Evolutionary conservation across 2,797 vertebrate species (phyloP).

Genomic region (Lepus townsendii): DNA sequence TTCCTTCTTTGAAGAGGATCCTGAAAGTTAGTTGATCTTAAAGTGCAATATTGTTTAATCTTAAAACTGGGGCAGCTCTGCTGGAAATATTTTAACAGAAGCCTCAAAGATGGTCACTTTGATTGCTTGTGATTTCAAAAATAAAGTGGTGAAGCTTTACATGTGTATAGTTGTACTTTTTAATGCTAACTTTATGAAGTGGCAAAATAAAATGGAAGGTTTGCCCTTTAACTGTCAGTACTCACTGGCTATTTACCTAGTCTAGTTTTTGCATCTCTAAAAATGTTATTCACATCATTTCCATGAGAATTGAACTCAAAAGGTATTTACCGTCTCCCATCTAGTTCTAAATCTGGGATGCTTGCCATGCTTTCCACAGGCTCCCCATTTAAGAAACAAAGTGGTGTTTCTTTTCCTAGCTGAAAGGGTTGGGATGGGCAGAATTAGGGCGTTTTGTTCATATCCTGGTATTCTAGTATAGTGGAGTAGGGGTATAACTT

Average conservation of each 20-base stretch:
- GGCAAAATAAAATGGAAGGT: slow-evolving; percentile 74
- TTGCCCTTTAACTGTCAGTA: slow-evolving; percentile 68
- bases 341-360: slow-evolving; percentile 60
- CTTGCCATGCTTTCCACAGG: slow-evolving; percentile 61
- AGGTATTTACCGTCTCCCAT: slow-evolving; percentile 59
- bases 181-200: slow-evolving; percentile 76
- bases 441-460: slow-evolving; percentile 47
- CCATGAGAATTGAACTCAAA: slow-evolving; percentile 43
- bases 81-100: slow-evolving; percentile 81
- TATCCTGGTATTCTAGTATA: slow-evolving; percentile 43
- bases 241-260: slow-evolving; percentile 61
- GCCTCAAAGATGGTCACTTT: slow-evolving; percentile 80
- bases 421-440: neutral
- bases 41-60: slow-evolving; percentile 90
- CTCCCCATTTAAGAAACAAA: slow-evolving; percentile 61
- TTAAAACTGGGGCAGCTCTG: slow-evolving; percentile 85
- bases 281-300: slow-evolving; percentile 55
- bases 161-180: slow-evolving; percentile 79
- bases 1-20: slow-evolving; percentile 84
- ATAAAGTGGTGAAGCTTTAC: slow-evolving; percentile 87
- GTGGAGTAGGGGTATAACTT: neutral
- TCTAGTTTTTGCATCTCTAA: slow-evolving; percentile 68
- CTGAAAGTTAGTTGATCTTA: slow-evolving; percentile 87
- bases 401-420: slow-evolving; percentile 57
- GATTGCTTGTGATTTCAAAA: slow-evolving; percentile 88